phyloP scores from a whole-genome alignment of 2,797 vertebrate genomes.

The Allobates femoralis region DNA sequence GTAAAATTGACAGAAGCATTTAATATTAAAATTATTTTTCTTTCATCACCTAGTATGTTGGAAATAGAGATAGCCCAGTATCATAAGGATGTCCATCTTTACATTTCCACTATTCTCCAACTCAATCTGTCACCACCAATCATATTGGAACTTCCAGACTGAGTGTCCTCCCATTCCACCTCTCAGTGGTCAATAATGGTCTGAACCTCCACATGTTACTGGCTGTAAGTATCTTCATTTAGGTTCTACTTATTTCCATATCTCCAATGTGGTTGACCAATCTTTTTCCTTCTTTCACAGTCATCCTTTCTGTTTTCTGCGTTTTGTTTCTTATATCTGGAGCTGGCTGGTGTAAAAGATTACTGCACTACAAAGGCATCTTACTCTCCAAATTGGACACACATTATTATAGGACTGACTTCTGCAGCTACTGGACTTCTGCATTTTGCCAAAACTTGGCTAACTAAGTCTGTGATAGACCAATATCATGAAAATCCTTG shows the following conservation, averaged over 20 bases:
- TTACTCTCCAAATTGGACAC: constrained; percentile 68
- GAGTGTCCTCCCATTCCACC: constrained; percentile 72
- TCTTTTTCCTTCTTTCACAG: constrained; percentile 64
- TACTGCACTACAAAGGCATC: constrained; percentile 66
- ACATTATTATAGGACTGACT: constrained; percentile 71
- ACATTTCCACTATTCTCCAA: constrained; percentile 71
- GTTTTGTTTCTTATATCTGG: constrained; percentile 70
- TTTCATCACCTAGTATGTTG: background rate
- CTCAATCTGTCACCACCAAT: constrained; percentile 62
- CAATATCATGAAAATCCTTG: constrained; percentile 68
- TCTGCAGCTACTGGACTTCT: constrained; percentile 72
- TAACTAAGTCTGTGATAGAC: constrained; percentile 64
- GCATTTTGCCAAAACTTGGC: constrained; percentile 72
- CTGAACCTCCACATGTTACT: constrained; percentile 72
- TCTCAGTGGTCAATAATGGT: constrained; percentile 68
- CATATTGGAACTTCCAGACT: constrained; percentile 65
- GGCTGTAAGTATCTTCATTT: constrained; percentile 68
- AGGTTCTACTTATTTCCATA: background rate
- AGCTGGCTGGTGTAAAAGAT: constrained; percentile 68
- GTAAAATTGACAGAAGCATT: background rate
- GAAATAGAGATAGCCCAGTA: constrained; percentile 78
- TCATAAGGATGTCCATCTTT: constrained; percentile 75
- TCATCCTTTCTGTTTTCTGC: constrained; percentile 74
- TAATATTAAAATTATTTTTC: background rate
- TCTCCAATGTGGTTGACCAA: background rate